Base-by-base conservation (phyloP, 2,797 vertebrate species). In the Loris lydekkerianus region DNA sequence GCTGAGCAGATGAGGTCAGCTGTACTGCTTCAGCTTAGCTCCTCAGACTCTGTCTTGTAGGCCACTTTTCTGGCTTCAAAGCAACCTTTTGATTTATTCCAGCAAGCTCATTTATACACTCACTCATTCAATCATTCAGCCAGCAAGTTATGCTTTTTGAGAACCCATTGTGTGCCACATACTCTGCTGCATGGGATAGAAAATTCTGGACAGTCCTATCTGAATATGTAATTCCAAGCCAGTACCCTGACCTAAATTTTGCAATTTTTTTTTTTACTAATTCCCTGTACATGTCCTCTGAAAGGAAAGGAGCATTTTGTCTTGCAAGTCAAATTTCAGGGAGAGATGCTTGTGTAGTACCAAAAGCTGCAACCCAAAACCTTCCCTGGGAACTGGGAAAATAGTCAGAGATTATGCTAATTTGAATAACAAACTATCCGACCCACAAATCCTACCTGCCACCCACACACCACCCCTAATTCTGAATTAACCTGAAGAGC, bases 361-460 rank as follows among this genome's bases (percentile, higher is more conserved):
- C 21, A 86, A 80, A 95, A 69, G 21, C 75, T 81, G 5, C 61
- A 86, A 95, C 63, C 15, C 37, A 95, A 31, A 90, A 76, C 53
- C 60, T 70, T 27, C 27, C 60, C 77, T 31, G 29, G 34, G 17
- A 34, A 10, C 70, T 84, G 43, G 61, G 21, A n/a, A 89, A 93
- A 25, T 15, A 29, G 3, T 90, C 53, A 37, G n/a, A 88, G 49
- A 34, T 67, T 53, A 29, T 43, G 14, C 27, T 85, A 43, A 65
- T 85, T 31, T 58, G 34, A 49, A 25, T 40, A 37, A 81, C 21
- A 46, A 58, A 61, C n/a, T 70, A 29, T 37, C 53, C 18, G 31
- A 58, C 77, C 80, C 77, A 31, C 4, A 56, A 69, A 56, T n/a
- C 53, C 84, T 27, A 27, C 72, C 49, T 15, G 43, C 34, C n/a